Conservation (phyloP, 2,797 vertebrate species). For the Sebastolobus altivelis region DNA sequence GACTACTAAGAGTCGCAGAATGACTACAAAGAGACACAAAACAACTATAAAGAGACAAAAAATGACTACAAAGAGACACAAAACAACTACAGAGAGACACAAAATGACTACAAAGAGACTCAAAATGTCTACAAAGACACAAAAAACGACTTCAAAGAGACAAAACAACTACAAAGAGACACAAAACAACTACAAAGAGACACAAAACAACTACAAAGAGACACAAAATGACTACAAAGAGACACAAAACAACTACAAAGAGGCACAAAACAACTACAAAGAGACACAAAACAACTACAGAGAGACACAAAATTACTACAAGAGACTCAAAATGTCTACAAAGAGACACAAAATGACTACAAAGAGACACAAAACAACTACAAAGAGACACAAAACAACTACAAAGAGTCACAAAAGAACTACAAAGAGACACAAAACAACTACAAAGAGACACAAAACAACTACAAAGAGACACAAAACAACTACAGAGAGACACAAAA, state of each 20-base stretch:
- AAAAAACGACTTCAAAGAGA: not conserved
- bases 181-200: not conserved
- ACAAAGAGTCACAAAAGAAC: too few species aligned
- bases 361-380: not conserved
- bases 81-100: not conserved
- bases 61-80: not conserved
- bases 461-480: too few species aligned
- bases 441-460: too few species aligned
- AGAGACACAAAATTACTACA: not conserved
- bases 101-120: not conserved
- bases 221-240: not conserved
- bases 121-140: not conserved
- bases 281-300: rapidly evolving
- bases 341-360: not conserved
- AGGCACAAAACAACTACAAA: not conserved
- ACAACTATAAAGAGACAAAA: too few species aligned
- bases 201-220: too few species aligned
- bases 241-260: not conserved
- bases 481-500: too few species aligned
- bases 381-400: not conserved
- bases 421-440: not conserved
- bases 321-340: not conserved
- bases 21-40: too few species aligned
- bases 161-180: rapidly evolving
- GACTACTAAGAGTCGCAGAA: too few species aligned